These are phyloP conservation scores for Podiceps cristatus DNA, from an alignment of 2,113 vertebrate species.

Conservation along the genomic window DNA sequence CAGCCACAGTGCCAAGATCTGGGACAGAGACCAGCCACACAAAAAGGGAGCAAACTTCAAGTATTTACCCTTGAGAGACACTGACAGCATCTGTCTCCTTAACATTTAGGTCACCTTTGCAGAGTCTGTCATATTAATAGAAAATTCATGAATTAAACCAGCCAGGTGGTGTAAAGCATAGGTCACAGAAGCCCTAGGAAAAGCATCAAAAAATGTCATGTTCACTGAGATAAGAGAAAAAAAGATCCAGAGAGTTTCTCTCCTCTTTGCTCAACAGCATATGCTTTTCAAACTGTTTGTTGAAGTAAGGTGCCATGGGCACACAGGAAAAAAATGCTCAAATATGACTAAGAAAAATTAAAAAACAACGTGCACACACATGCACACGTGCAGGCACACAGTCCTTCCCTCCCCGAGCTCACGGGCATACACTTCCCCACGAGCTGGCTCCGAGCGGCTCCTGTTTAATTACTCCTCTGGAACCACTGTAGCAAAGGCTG, in stretches of 20 bases:
- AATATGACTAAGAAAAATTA: neutral
- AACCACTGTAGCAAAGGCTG: neutral
- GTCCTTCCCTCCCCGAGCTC: neutral
- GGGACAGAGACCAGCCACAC: neutral
- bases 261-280: neutral
- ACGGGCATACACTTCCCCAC: fast-evolving
- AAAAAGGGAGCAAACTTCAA: slow-evolving; percentile 7
- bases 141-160: slow-evolving; percentile 29
- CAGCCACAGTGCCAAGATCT: neutral
- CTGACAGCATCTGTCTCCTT: slow-evolving; percentile 29
- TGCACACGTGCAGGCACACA: neutral
- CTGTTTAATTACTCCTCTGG: slow-evolving; percentile 47
- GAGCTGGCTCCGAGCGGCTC: neutral
- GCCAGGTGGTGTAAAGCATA: slow-evolving; percentile 39
- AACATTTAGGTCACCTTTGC: slow-evolving; percentile 35
- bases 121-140: slow-evolving; percentile 18
- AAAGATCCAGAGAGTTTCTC: neutral
- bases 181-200: slow-evolving; percentile 20
- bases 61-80: slow-evolving; percentile 39
- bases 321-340: neutral
- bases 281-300: slow-evolving; percentile 27
- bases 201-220: neutral
- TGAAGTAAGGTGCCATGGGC: neutral
- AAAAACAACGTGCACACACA: neutral
- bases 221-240: neutral